Evolutionary conservation across 2,888 invertebrate species (phyloP).

Genomic region (Gibbula magus): DNA sequence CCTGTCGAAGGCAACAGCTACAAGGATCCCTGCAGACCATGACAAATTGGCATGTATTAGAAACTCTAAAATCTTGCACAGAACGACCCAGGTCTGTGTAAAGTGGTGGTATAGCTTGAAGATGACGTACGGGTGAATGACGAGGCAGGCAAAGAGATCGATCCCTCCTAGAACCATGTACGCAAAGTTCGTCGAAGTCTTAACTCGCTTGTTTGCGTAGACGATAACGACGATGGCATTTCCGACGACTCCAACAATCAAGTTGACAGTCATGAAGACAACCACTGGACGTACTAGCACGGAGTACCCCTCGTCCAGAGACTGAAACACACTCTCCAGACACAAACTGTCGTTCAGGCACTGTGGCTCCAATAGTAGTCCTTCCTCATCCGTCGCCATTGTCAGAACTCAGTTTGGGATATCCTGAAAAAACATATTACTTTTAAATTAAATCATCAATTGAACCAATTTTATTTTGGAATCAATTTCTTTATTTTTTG

Average conservation of each 20-base stretch:
- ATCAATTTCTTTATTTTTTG: too few relatives aligned
- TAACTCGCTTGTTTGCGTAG: constrained; percentile 34
- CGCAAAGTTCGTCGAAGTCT: constrained; percentile 41
- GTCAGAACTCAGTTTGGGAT: too few relatives aligned
- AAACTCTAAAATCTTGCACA: constrained; percentile 53
- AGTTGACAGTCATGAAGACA: constrained; percentile 46
- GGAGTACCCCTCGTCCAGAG: background rate
- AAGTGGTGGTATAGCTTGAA: constrained; percentile 44
- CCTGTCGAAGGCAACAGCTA: constrained; percentile 49
- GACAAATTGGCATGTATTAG: constrained; percentile 42
- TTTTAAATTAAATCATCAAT: too few relatives aligned
- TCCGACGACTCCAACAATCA: constrained; percentile 42
- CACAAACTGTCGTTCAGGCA: too few relatives aligned
- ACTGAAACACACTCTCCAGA: too few relatives aligned
- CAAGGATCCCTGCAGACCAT: constrained; percentile 36
- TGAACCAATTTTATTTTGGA: too few relatives aligned
- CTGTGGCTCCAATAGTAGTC: too few relatives aligned
- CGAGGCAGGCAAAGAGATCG: constrained; percentile 46
- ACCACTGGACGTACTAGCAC: constrained; percentile 2
- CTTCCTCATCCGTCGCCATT: too few relatives aligned
- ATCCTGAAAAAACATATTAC: too few relatives aligned
- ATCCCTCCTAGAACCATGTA: constrained; percentile 47
- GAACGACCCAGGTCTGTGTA: constrained; percentile 39
- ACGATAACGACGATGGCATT: constrained; percentile 48
- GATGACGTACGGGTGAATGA: constrained; percentile 50